Evolutionary conservation across 2,888 invertebrate genomes (phyloP).

Genomic region (Kryphioiulus occultus): DNA sequence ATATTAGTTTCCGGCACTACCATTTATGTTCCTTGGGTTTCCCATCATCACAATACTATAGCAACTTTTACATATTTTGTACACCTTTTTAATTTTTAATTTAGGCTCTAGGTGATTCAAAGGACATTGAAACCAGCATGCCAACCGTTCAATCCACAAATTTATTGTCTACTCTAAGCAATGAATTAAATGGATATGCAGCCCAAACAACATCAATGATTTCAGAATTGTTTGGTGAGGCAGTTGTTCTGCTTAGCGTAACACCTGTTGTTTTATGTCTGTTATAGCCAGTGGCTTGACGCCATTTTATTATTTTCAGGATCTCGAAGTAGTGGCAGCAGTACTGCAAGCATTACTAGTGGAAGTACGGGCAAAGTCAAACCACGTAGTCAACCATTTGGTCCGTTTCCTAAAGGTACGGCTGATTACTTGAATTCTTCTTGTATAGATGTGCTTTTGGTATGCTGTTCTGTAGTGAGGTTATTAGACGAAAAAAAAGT

Average conservation of each 20-base stretch:
- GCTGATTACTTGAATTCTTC: neutral
- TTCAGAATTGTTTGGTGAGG: constrained; percentile 86
- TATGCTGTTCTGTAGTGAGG: neutral
- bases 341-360: constrained; percentile 54
- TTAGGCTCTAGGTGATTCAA: constrained; percentile 66
- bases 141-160: constrained; percentile 57
- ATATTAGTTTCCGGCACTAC: no score
- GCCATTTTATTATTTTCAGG: neutral
- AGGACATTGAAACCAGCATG: constrained; percentile 59
- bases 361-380: constrained; percentile 52
- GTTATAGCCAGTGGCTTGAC: neutral
- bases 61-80: neutral
- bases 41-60: neutral
- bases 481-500: no score
- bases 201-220: constrained; percentile 94
- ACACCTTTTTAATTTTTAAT: constrained; percentile 51
- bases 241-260: neutral
- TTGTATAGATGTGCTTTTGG: neutral
- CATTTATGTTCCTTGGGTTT: no score
- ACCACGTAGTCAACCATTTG: constrained; percentile 67
- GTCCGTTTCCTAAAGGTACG: constrained; percentile 76
- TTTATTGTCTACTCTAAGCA: constrained; percentile 83
- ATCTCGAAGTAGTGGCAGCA: constrained; percentile 52
- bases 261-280: neutral
- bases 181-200: constrained; percentile 90